These are phyloP conservation scores for Mormyrus hasselquistii DNA, from an alignment of 2,797 vertebrate species.

Conservation along the genomic window DNA sequence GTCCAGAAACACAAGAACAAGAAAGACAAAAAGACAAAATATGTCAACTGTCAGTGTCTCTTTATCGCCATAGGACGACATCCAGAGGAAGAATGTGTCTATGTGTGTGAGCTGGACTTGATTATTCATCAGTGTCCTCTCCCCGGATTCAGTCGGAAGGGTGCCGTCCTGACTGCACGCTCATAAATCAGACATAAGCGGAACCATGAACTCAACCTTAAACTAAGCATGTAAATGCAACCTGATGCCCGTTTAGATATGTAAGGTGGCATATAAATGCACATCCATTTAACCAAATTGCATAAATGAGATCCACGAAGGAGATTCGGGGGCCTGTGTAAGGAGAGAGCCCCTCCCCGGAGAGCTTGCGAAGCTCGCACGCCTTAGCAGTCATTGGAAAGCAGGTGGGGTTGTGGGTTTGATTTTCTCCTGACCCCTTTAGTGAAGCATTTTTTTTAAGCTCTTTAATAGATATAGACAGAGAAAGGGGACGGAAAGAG, in stretches of 20 bases:
- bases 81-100: background rate
- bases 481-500: background rate
- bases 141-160: background rate
- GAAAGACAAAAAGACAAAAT: background rate
- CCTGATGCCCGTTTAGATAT: background rate
- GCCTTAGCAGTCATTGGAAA: constrained; percentile 10
- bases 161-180: background rate
- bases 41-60: background rate
- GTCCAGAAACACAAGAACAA: background rate
- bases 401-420: constrained; percentile 2
- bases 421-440: background rate
- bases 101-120: background rate
- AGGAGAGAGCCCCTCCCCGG: background rate
- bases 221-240: background rate
- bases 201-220: background rate
- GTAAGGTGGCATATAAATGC: background rate
- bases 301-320: background rate
- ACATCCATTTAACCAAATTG: background rate
- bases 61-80: background rate
- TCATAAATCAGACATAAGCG: background rate
- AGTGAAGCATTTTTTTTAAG: background rate
- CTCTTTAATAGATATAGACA: background rate
- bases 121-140: background rate
- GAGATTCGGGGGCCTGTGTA: background rate
- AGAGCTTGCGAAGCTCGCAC: background rate